Percentiles rank a stretch among this genome's conserved stretches.
phyloP scores from a whole-genome alignment of 53 echinoderm and acorn worm genomes.

The Hippasteria phrygiana region DNA sequence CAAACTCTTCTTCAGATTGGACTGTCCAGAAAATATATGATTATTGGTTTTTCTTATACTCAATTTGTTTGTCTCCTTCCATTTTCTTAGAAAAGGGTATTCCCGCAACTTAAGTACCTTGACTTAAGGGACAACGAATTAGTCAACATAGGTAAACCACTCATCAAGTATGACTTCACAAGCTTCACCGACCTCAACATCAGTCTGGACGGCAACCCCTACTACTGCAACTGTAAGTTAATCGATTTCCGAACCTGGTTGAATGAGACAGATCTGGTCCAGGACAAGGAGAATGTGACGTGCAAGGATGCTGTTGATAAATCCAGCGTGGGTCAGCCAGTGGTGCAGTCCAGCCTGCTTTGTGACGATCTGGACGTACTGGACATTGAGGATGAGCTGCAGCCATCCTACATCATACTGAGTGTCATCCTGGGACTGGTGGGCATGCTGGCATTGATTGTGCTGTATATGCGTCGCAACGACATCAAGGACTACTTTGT shows the following conservation, averaged over 20 bases:
- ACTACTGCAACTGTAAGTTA: slow-evolving; percentile 77
- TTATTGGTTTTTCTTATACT: not conserved
- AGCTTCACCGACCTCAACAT: slow-evolving; percentile 67
- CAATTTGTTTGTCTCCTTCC: not conserved
- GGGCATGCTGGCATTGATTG: slow-evolving; percentile 75
- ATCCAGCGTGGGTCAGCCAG: slow-evolving; percentile 2
- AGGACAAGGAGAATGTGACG: slow-evolving; percentile 46
- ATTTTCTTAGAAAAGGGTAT: slow-evolving; percentile 30
- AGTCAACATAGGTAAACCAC: slow-evolving; percentile 23
- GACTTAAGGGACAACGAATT: slow-evolving; percentile 82
- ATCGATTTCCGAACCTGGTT: slow-evolving; percentile 76
- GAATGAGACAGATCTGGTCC: slow-evolving; percentile 59
- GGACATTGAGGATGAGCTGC: slow-evolving; percentile 43
- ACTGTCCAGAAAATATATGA: not conserved
- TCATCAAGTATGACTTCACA: slow-evolving; percentile 1
- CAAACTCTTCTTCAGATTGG: no score
- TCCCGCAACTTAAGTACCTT: slow-evolving; percentile 68
- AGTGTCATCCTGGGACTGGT: slow-evolving; percentile 83
- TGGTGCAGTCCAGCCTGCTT: slow-evolving; percentile 30
- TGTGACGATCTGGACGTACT: slow-evolving; percentile 17
- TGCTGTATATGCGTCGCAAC: slow-evolving; percentile 85
- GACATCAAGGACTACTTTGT: slow-evolving; percentile 77
- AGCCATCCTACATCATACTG: slow-evolving; percentile 75
- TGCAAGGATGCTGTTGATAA: slow-evolving; percentile 47
- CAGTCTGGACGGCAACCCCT: slow-evolving; percentile 77